Conservation (phyloP, 2,797 vertebrate species). For the Gastrophryne carolinensis region DNA sequence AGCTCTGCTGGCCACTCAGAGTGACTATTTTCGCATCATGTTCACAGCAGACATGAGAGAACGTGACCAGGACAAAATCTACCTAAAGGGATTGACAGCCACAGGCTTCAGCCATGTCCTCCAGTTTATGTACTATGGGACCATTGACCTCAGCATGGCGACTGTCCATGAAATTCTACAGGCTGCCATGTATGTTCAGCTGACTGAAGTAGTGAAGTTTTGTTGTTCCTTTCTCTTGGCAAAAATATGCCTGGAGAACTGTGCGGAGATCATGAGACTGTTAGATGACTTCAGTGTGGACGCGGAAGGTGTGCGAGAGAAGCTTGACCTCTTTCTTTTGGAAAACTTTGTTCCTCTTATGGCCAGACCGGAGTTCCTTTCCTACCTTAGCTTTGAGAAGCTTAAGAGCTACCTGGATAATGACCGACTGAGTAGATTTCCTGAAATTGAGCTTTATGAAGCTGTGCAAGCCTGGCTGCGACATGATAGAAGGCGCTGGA, state of each 20-base stretch:
- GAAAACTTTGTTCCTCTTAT: constrained; percentile 98
- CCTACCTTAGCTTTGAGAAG: constrained; percentile 96
- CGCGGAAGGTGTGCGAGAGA: constrained; percentile 96
- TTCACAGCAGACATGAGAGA: constrained; percentile 99
- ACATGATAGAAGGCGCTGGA: constrained; percentile 96
- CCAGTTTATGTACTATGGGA: constrained; percentile 98
- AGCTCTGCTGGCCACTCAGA: constrained; percentile 97
- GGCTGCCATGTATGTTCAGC: constrained; percentile 98
- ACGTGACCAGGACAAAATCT: constrained; percentile 98
- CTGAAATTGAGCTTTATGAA: constrained; percentile 96
- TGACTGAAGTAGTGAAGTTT: constrained; percentile 98
- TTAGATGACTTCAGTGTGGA: constrained; percentile 98
- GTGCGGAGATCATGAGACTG: constrained; percentile 97
- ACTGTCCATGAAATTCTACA: constrained; percentile 97
- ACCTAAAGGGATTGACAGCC: constrained; percentile 96
- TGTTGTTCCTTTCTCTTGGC: constrained; percentile 98
- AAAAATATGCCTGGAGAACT: constrained; percentile 98
- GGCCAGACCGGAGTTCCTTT: constrained; percentile 94
- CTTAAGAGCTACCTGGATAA: constrained; percentile 94
- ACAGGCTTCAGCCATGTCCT: constrained; percentile 96
- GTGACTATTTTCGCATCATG: constrained; percentile 99
- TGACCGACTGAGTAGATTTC: constrained; percentile 92
- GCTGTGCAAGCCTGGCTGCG: constrained; percentile 95
- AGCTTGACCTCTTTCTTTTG: constrained; percentile 91
- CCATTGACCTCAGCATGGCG: constrained; percentile 97